These are phyloP conservation scores for Hypomesus transpacificus DNA, from an alignment of 2,113 vertebrate species.

Conservation along the genomic window DNA sequence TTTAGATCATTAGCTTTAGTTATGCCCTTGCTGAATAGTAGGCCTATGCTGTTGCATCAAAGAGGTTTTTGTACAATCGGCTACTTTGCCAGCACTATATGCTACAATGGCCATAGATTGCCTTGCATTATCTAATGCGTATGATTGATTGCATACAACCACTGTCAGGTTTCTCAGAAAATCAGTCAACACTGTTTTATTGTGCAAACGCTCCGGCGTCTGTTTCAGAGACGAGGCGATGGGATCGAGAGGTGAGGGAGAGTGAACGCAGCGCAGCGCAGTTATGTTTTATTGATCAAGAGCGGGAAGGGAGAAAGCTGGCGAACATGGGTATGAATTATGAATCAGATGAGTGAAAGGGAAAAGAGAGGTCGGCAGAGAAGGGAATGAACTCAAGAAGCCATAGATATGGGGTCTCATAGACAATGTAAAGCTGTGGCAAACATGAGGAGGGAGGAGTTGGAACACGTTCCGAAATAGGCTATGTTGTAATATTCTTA, in stretches of 20 bases:
- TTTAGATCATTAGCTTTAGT: too few relatives aligned
- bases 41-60: too few relatives aligned
- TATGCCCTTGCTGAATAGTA: too few relatives aligned
- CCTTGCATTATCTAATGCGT: too few relatives aligned
- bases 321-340: slow-evolving; percentile 64
- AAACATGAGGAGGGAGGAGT: slow-evolving; percentile 12
- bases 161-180: slow-evolving; percentile 37
- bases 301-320: slow-evolving; percentile 50
- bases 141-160: slow-evolving; percentile 4
- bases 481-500: too few relatives aligned
- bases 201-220: slow-evolving; percentile 21
- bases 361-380: slow-evolving; percentile 29
- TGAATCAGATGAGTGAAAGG: slow-evolving; percentile 40
- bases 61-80: too few relatives aligned
- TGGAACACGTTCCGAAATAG: not conserved
- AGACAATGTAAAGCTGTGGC: not conserved
- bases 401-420: not conserved
- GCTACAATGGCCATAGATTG: too few relatives aligned
- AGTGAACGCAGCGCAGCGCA: slow-evolving; percentile 42
- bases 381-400: not conserved
- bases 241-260: slow-evolving; percentile 50
- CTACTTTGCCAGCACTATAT: too few relatives aligned
- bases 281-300: slow-evolving; percentile 72
- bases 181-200: slow-evolving; percentile 48
- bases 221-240: slow-evolving; percentile 29